Percentiles rank a stretch among this genome's conserved stretches.
Evolutionary conservation across 2,113 vertebrate species (phyloP).

Genomic region (Piprites chloris): DNA sequence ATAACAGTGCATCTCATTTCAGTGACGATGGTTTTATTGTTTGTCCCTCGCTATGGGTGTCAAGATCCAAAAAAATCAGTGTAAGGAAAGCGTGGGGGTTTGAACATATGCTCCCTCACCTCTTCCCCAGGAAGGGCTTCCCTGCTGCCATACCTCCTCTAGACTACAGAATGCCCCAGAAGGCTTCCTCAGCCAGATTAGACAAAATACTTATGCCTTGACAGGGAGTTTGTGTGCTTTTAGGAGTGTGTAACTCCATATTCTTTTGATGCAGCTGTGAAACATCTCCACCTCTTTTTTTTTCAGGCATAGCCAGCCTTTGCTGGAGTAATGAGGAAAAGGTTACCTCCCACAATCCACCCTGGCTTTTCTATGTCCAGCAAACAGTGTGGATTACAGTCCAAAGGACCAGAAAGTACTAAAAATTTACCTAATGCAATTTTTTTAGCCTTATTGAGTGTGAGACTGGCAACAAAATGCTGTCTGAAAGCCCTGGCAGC

Average conservation of each 20-base stretch:
- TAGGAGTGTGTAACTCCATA: background rate
- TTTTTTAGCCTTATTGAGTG: background rate
- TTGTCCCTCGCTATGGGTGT: background rate
- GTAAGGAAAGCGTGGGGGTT: fast-evolving
- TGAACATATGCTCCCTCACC: background rate
- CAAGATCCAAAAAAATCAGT: background rate
- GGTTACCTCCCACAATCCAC: background rate
- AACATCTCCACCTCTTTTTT: background rate
- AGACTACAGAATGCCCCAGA: background rate
- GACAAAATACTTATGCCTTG: background rate
- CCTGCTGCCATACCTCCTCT: background rate
- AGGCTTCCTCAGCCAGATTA: background rate
- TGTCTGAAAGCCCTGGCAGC: background rate
- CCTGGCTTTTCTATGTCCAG: background rate
- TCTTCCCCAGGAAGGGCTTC: background rate
- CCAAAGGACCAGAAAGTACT: background rate
- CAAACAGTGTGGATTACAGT: background rate
- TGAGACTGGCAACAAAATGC: background rate
- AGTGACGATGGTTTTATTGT: background rate
- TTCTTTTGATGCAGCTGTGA: background rate
- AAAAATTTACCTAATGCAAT: background rate
- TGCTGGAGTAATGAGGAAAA: background rate
- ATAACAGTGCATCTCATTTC: background rate
- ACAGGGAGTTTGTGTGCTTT: background rate
- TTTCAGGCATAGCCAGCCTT: background rate